phyloP scores from a whole-genome alignment of 2,888 invertebrate species.

The Achlya flavicornis region DNA sequence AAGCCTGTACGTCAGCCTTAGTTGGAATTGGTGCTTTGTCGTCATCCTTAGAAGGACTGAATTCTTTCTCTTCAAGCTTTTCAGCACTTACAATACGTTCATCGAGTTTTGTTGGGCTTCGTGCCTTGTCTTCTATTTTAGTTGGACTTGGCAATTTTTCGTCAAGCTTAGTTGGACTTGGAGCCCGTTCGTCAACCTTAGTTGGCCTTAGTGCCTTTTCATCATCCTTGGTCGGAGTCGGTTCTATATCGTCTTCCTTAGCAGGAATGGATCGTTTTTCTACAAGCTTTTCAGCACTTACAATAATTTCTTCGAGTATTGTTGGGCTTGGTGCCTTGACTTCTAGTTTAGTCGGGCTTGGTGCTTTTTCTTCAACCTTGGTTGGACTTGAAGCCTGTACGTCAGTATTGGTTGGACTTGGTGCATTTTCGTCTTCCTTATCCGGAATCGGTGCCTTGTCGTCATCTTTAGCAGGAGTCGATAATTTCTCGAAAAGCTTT shows the following conservation, averaged over 20 bases:
- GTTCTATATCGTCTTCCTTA: slow-evolving; percentile 18
- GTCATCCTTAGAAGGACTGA: slow-evolving; percentile 12
- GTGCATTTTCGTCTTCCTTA: slow-evolving; percentile 13
- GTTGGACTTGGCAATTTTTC: neutral
- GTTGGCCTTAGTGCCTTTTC: slow-evolving; percentile 14
- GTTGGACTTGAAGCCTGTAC: slow-evolving; percentile 9
- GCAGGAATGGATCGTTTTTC: slow-evolving; percentile 14
- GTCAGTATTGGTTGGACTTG: neutral
- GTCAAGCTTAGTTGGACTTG: neutral
- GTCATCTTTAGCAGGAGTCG: too few relatives aligned
- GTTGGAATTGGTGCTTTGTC: slow-evolving; percentile 11
- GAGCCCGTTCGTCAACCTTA: slow-evolving; percentile 11
- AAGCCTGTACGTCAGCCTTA: too few relatives aligned
- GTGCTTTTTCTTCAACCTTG: slow-evolving; percentile 15
- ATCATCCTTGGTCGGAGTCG: slow-evolving; percentile 16
- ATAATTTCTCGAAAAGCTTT: too few relatives aligned
- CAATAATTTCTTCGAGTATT: neutral
- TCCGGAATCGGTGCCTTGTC: neutral
- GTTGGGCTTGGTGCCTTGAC: too few relatives aligned
- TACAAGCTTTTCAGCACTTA: slow-evolving; percentile 17
- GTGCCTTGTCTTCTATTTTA: slow-evolving; percentile 10
- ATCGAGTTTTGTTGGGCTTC: slow-evolving; percentile 13
- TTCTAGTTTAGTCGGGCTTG: slow-evolving; percentile 18
- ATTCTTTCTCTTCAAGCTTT: slow-evolving; percentile 12
- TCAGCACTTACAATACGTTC: neutral